Evolutionary conservation across 2,888 invertebrate species (phyloP).

Genomic region (Esperia sulphurella): DNA sequence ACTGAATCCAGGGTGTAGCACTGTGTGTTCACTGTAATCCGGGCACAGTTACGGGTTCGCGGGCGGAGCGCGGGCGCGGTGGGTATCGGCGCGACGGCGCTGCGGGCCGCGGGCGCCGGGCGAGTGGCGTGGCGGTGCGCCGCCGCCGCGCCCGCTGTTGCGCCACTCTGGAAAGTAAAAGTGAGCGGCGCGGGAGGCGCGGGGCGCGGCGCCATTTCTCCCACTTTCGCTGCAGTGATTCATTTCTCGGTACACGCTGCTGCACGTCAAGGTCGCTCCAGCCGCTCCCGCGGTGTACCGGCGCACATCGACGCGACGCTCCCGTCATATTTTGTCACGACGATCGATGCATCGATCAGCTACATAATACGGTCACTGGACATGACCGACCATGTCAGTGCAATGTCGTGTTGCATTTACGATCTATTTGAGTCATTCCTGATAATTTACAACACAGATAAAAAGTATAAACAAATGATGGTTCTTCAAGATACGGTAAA

Average conservation of each 20-base stretch:
- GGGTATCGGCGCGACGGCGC: constrained; percentile 56
- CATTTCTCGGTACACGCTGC: constrained; percentile 36
- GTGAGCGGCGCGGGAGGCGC: constrained; percentile 72
- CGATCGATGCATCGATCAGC: constrained; percentile 7
- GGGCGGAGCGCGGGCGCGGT: constrained; percentile 39
- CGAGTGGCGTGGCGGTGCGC: constrained; percentile 65
- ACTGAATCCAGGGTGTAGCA: constrained; percentile 71
- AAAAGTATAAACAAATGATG: no score
- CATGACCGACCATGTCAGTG: no score
- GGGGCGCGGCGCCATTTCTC: constrained; percentile 67
- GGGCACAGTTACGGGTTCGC: constrained; percentile 54
- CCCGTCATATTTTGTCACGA: background rate
- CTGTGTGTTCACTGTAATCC: constrained; percentile 72
- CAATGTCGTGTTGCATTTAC: no score
- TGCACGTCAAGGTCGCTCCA: constrained; percentile 68
- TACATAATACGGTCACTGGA: constrained; percentile 19
- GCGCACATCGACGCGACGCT: constrained; percentile 12
- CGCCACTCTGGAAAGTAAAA: constrained; percentile 78
- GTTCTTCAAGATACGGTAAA: no score
- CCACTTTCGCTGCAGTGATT: constrained; percentile 78
- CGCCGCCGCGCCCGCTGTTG: constrained; percentile 70
- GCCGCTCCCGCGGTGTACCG: constrained; percentile 50
- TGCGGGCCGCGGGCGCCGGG: constrained; percentile 77
- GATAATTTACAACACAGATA: background rate
- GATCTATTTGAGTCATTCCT: no score